Conservation (phyloP, 2,888 invertebrate genomes). For the Drosophila birchii region DNA sequence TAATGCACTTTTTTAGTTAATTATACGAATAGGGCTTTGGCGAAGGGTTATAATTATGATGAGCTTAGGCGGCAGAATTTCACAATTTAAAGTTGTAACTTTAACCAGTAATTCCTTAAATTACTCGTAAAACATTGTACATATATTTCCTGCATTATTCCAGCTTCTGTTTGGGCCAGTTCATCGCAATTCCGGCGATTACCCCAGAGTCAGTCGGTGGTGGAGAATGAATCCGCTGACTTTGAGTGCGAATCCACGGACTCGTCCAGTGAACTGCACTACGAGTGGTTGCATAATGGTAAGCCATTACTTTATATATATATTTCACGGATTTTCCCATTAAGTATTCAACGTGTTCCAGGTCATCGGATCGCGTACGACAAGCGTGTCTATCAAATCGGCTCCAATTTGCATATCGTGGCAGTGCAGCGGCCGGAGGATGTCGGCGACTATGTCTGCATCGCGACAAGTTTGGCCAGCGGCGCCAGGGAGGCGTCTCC, state of each 20-base stretch:
- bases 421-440: constrained; percentile 81
- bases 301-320: constrained; percentile 50
- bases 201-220: constrained; percentile 83
- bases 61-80: constrained; percentile 14
- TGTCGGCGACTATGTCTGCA: constrained; percentile 84
- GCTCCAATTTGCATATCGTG: constrained; percentile 83
- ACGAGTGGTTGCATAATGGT: constrained; percentile 84
- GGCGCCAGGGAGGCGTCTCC: constrained; percentile 85
- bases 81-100: constrained; percentile 18
- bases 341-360: constrained; percentile 60
- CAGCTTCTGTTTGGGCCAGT: constrained; percentile 42
- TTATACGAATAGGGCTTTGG: constrained; percentile 2
- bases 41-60: constrained; percentile 11
- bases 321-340: constrained; percentile 9
- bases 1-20: constrained; percentile 53
- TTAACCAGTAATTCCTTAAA: constrained; percentile 2
- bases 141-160: background rate
- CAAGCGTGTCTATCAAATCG: constrained; percentile 82
- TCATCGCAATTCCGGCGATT: constrained; percentile 82
- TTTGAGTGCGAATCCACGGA: constrained; percentile 82
- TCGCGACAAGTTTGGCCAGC: constrained; percentile 83
- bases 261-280: constrained; percentile 71
- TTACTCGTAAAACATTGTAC: background rate
- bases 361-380: constrained; percentile 82
- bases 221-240: constrained; percentile 82